These are phyloP conservation scores for Leptocoma aspasia DNA, from an alignment of 2,113 vertebrate species.

Conservation along the genomic window DNA sequence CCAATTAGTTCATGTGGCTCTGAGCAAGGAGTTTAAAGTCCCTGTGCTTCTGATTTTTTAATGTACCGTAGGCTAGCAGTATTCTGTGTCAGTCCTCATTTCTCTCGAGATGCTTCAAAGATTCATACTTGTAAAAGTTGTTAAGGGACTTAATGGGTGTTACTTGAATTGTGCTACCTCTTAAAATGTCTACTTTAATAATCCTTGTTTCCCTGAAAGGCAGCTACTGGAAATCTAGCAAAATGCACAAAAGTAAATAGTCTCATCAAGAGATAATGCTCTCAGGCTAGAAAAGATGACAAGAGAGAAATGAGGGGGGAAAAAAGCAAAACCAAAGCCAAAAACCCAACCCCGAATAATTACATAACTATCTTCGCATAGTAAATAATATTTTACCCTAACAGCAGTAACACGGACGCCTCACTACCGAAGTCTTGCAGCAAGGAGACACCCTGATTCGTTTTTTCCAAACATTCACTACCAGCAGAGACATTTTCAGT, in stretches of 20 bases:
- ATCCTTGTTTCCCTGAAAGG: neutral
- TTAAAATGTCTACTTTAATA: conserved; percentile 26
- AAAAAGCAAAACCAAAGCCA: neutral
- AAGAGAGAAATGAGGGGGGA: neutral
- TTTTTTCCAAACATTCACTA: neutral
- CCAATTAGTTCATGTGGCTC: neutral
- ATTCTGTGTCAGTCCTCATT: neutral
- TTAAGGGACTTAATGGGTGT: neutral
- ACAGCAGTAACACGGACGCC: neutral
- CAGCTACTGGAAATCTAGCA: neutral
- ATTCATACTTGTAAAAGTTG: neutral
- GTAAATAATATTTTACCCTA: neutral
- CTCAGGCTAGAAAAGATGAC: neutral
- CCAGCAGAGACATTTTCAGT: neutral
- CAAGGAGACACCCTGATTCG: neutral
- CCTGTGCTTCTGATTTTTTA: neutral
- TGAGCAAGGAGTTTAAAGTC: neutral
- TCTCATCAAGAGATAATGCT: neutral
- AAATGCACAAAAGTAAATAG: neutral
- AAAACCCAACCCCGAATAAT: neutral
- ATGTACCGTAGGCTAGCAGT: neutral
- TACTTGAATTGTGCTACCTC: neutral
- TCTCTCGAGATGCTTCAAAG: neutral
- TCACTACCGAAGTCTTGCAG: neutral
- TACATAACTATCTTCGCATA: neutral